Base-by-base conservation (phyloP, 2,113 vertebrate species). In the Cebus imitator region DNA sequence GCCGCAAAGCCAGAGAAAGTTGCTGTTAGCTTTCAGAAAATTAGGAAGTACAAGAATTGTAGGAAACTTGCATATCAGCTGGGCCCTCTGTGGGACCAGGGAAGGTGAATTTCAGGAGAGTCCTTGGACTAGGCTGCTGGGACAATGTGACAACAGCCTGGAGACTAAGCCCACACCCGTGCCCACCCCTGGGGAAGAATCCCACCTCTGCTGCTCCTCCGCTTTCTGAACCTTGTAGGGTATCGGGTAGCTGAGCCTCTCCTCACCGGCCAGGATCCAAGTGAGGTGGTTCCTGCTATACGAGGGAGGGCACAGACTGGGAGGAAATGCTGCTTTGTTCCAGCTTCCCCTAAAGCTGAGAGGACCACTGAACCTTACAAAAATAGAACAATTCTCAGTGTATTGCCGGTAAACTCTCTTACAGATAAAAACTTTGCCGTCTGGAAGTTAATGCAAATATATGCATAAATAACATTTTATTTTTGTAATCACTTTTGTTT, bases 401-500 rank as follows among this genome's bases (percentile, higher is more conserved):
- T 9, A 13, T 1, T 48, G 16, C 43, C 6, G 0, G 35, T 30
- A 72, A 70, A n/a, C 20, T 43, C 1, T 17, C 1, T 13, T 35
- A 35, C 27, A 58, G 50, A n/a, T 35, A 20, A 40, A 64, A 35
- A 10, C 2, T 37, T 16, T 50, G 12, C 82, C 4, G 8, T 30
- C 10, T 50, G 52, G 79, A 50, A 45, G 4, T 87, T 66, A 40
- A 68, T 64, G 3, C 80, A 61, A 64, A 55, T 57, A 40, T 4
- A 6, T 12, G 11, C 1, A 48, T 86, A 61, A 88, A 8, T 81
- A 66, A 50, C 43, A 45, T 14, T 87, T 92, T 23, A 6, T 23
- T 76, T 72, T 91, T 68, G 3, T 61, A 25, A 75, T 66, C 96
- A 43, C 48, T 98, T 97, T 94, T 96, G 6, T 75, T 98, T 98